Percentiles rank a stretch among this genome's conserved stretches.
phyloP scores from a whole-genome alignment of 2,888 invertebrate species.

The Eristalis tenax region DNA sequence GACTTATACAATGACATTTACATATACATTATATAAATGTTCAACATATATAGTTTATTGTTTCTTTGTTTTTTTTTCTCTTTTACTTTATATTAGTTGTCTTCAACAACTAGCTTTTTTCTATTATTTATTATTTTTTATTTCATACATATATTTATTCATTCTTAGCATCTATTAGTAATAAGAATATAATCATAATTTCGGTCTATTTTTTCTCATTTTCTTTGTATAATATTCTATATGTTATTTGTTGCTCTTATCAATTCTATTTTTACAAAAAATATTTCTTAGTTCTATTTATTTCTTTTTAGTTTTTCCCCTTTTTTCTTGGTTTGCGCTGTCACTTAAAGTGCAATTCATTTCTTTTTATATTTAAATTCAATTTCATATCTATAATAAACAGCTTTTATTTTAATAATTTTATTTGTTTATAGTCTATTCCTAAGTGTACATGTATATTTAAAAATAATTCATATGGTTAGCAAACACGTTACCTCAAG shows the following conservation, averaged over 20 bases:
- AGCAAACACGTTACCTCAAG: constrained; percentile 28
- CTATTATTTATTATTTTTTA: constrained; percentile 18
- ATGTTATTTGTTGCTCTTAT: constrained; percentile 25
- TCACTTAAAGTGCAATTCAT: constrained; percentile 53
- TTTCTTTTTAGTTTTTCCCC: constrained; percentile 11
- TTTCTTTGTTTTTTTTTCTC: constrained; percentile 15
- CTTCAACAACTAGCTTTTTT: constrained; percentile 35
- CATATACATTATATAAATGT: constrained; percentile 53
- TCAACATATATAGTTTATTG: constrained; percentile 47
- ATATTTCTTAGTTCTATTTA: constrained; percentile 52
- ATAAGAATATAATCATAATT: constrained; percentile 66
- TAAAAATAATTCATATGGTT: constrained; percentile 47
- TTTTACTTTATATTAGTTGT: constrained; percentile 37
- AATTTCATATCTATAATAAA: constrained; percentile 57
- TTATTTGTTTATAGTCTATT: constrained; percentile 37
- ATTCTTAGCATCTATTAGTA: constrained; percentile 64
- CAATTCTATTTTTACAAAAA: constrained; percentile 63
- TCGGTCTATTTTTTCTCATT: constrained; percentile 15
- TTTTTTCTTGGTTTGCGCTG: constrained; percentile 37
- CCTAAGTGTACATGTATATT: constrained; percentile 43
- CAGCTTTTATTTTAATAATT: constrained; percentile 38
- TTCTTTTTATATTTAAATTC: constrained; percentile 33
- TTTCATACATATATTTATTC: constrained; percentile 29
- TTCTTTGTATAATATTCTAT: constrained; percentile 51
- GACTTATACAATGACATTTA: constrained; percentile 40